A percentile compares a stretch with the other conserved stretches of the same genome.
phyloP scores from a whole-genome alignment of 2,113 vertebrate species.

The Festucalex cinctus region DNA sequence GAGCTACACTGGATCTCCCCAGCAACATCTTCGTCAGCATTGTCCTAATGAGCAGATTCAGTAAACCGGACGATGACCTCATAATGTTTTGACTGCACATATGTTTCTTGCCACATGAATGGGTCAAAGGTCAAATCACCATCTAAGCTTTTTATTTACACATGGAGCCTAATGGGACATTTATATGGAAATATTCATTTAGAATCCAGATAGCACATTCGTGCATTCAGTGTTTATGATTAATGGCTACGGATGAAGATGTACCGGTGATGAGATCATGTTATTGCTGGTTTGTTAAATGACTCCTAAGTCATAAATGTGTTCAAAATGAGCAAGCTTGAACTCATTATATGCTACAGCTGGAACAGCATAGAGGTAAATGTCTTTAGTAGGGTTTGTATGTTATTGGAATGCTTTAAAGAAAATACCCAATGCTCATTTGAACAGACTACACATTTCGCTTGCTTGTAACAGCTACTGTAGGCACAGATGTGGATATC shows the following conservation, averaged over 20 bases:
- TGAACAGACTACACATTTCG: too few species aligned
- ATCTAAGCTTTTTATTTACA: not conserved
- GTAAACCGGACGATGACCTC: slow-evolving; percentile 4
- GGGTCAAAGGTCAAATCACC: not conserved
- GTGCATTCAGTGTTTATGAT: not conserved
- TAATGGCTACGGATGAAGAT: slow-evolving; percentile 6
- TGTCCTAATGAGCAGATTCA: slow-evolving; percentile 8
- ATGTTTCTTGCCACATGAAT: not conserved
- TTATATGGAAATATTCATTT: not conserved
- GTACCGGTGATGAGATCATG: not conserved
- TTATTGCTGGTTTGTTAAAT: not conserved
- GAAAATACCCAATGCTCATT: not conserved
- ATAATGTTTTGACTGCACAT: not conserved
- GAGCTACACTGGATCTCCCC: slow-evolving; percentile 29
- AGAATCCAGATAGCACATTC: not conserved
- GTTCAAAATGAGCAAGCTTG: not conserved
- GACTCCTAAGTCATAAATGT: not conserved
- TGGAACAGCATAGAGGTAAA: not conserved
- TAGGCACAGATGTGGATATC: slow-evolving; percentile 36
- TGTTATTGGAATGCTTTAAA: not conserved
- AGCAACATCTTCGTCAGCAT: slow-evolving; percentile 22
- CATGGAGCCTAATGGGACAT: not conserved
- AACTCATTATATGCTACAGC: not conserved
- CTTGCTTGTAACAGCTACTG: slow-evolving; percentile 16
- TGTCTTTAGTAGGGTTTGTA: not conserved